phyloP scores from a whole-genome alignment of 2,888 invertebrate genomes.

The Morinoia aosen region DNA sequence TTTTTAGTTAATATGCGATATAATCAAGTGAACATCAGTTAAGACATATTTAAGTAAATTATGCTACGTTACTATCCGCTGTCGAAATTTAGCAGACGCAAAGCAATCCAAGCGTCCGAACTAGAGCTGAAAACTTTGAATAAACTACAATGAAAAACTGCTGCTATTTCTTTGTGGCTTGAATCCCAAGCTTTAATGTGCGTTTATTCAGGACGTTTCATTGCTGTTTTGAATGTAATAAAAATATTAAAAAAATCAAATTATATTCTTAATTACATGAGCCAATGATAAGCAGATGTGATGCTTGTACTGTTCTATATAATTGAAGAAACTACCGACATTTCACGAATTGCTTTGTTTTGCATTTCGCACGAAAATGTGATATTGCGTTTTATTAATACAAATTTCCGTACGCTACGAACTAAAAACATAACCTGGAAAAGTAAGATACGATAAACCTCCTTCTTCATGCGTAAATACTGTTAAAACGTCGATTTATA shows the following conservation, averaged over 20 bases:
- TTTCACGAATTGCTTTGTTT: background rate
- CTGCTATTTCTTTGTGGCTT: background rate
- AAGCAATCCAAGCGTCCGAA: background rate
- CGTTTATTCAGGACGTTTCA: background rate
- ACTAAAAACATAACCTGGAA: background rate
- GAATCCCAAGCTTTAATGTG: background rate
- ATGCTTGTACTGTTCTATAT: background rate
- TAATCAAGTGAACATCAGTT: too few relatives aligned
- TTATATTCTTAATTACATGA: background rate
- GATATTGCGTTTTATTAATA: background rate
- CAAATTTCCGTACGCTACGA: background rate
- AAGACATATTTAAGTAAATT: too few relatives aligned
- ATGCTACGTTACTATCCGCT: too few relatives aligned
- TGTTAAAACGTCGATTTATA: background rate
- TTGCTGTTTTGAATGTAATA: background rate
- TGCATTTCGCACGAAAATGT: background rate
- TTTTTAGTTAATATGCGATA: too few relatives aligned
- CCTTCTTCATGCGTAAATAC: background rate
- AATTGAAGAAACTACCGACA: background rate
- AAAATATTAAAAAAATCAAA: background rate
- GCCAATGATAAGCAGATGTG: background rate
- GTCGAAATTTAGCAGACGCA: background rate
- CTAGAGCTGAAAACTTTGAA: background rate
- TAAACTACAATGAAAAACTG: background rate
- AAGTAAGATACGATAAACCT: background rate